Percentiles rank a stretch among this genome's conserved stretches.
Evolutionary conservation across 2,888 invertebrate genomes (phyloP).

Genomic region (Cordilura impudica): DNA sequence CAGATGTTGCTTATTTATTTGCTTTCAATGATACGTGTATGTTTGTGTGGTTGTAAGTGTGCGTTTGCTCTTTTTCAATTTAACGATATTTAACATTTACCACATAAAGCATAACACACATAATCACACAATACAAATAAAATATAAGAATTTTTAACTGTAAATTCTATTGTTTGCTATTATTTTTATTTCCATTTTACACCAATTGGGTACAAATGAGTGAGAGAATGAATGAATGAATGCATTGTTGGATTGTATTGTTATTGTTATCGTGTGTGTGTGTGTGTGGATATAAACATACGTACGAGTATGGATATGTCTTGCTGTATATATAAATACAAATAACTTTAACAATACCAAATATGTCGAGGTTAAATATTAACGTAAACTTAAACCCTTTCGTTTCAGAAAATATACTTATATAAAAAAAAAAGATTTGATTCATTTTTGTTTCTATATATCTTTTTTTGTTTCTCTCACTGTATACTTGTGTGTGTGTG

Average conservation of each 20-base stretch:
- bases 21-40: slow-evolving; percentile 14
- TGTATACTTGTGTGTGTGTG: background rate
- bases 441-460: slow-evolving; percentile 20
- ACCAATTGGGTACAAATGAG: slow-evolving; percentile 14
- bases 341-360: slow-evolving; percentile 43
- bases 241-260: too few relatives aligned
- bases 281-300: background rate
- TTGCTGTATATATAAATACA: slow-evolving; percentile 6
- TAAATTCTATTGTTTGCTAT: slow-evolving; percentile 13
- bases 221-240: too few relatives aligned
- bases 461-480: background rate
- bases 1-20: slow-evolving; percentile 50
- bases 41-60: background rate
- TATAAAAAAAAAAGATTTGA: slow-evolving; percentile 27
- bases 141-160: background rate
- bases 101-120: background rate
- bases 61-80: slow-evolving; percentile 8
- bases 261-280: background rate
- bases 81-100: background rate
- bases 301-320: background rate
- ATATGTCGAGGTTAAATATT: slow-evolving; percentile 57
- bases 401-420: background rate
- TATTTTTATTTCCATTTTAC: slow-evolving; percentile 4
- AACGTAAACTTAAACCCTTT: slow-evolving; percentile 54
- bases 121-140: background rate